A percentile compares a stretch with the other conserved stretches of the same genome.
Evolutionary conservation across 2,113 vertebrate species (phyloP).

Genomic region (Lepisosteus osseus): DNA sequence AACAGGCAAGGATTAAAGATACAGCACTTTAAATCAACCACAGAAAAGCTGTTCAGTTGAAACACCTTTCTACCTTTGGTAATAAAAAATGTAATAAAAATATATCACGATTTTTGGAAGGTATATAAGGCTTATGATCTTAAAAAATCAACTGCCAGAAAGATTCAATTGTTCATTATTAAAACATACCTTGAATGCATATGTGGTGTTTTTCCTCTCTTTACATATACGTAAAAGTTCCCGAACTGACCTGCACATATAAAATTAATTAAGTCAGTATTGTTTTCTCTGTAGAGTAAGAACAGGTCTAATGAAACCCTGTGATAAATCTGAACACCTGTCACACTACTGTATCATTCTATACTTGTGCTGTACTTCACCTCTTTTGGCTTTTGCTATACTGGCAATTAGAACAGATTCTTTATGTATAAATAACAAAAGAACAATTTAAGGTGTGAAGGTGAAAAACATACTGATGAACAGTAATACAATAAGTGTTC

Average conservation of each 20-base stretch:
- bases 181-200: constrained; percentile 49
- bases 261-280: constrained; percentile 9
- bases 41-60: no score
- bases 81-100: neutral
- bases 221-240: constrained; percentile 54
- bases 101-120: neutral
- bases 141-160: neutral
- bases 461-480: no score
- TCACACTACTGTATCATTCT: neutral
- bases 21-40: no score
- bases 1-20: no score
- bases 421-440: no score
- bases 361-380: no score
- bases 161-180: neutral
- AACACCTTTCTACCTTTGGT: no score
- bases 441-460: no score
- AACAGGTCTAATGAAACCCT: no score
- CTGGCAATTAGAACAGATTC: no score
- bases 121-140: neutral
- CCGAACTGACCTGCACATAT: constrained; percentile 45
- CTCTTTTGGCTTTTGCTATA: no score
- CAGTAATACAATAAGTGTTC: no score
- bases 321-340: neutral
- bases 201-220: constrained; percentile 49
- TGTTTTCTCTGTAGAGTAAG: neutral